Conservation (phyloP, 2,888 invertebrate genomes). For the Eupithecia exiguata region DNA sequence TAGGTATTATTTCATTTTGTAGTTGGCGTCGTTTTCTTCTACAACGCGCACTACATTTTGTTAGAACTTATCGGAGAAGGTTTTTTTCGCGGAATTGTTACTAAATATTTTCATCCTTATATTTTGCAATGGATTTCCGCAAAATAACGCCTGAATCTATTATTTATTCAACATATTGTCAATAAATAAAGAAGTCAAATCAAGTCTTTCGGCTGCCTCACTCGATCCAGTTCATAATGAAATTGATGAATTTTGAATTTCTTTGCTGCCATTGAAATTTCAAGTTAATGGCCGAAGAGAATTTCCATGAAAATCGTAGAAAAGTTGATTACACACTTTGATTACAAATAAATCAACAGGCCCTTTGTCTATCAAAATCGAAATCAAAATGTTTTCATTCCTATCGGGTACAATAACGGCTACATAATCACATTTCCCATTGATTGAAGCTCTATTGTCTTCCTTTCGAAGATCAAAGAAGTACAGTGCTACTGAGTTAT, state of each 20-base stretch:
- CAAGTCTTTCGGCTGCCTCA: not conserved
- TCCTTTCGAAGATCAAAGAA: not conserved
- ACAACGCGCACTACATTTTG: no score
- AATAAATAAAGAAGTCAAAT: no score
- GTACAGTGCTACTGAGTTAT: not conserved
- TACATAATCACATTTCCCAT: constrained; percentile 1
- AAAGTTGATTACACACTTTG: no score
- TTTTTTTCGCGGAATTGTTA: no score
- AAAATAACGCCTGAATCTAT: no score
- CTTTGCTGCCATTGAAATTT: not conserved
- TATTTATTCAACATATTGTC: no score
- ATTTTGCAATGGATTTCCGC: no score
- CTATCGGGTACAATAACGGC: not conserved
- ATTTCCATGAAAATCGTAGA: not conserved
- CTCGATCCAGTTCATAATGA: not conserved
- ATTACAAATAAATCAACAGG: not conserved
- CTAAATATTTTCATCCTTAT: no score
- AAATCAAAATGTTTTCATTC: not conserved
- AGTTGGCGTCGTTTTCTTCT: no score
- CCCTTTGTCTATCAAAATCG: not conserved
- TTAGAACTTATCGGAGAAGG: no score
- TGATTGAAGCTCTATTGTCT: not conserved
- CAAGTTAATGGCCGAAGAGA: not conserved
- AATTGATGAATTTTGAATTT: not conserved
- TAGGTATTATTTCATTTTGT: no score